phyloP scores from a whole-genome alignment of 2,113 vertebrate genomes.

The Gobius niger region DNA sequence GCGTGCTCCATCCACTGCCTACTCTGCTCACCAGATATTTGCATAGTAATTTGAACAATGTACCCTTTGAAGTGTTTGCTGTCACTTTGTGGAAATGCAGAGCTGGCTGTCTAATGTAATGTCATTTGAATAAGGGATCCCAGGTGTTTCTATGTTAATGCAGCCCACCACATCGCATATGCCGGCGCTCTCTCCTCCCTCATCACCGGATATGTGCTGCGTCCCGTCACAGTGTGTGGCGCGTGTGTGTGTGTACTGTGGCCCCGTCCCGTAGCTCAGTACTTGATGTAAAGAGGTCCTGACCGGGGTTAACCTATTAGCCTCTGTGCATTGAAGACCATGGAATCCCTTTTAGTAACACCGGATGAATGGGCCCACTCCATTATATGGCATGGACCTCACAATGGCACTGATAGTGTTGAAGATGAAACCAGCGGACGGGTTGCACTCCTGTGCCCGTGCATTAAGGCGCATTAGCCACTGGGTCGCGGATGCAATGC shows the following conservation, averaged over 20 bases:
- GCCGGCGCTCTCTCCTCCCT: constrained; percentile 45
- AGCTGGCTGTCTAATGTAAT: not conserved
- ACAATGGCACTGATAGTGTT: constrained; percentile 9
- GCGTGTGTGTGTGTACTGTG: constrained; percentile 31
- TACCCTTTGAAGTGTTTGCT: not conserved
- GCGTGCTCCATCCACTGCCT: not conserved
- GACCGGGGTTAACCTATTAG: constrained; percentile 47
- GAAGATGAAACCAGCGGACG: constrained; percentile 19
- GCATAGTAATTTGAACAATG: not conserved
- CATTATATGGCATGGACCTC: constrained; percentile 19
- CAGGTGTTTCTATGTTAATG: constrained; percentile 32
- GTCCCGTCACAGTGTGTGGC: constrained; percentile 44
- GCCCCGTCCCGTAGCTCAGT: constrained; percentile 28
- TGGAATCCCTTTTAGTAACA: constrained; percentile 22
- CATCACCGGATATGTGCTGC: constrained; percentile 27
- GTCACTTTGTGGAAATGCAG: not conserved
- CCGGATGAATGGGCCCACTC: constrained; percentile 22
- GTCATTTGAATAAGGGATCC: constrained; percentile 31
- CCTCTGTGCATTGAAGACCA: constrained; percentile 7
- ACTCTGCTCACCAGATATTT: not conserved
- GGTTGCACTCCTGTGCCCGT: not conserved
- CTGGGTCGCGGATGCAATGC: not conserved
- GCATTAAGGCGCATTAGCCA: not conserved
- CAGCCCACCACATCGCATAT: constrained; percentile 46
- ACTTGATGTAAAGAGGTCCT: constrained; percentile 36